phyloP scores from a whole-genome alignment of 2,113 vertebrate species.

The Heterotis niloticus region DNA sequence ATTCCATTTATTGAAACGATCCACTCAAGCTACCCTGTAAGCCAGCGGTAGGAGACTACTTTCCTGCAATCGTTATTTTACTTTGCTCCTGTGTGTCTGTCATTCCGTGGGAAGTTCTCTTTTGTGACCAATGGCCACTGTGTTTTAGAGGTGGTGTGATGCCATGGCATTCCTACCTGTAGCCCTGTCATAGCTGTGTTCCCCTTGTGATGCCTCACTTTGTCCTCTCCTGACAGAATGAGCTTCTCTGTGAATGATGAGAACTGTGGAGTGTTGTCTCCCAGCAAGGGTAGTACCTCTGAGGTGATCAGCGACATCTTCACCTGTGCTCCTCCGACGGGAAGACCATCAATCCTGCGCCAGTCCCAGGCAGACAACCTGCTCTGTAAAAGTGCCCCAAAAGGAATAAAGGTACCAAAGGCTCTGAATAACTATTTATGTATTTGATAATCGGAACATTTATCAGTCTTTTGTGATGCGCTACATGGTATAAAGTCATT shows the following conservation, averaged over 20 bases:
- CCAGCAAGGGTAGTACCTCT: constrained; percentile 46
- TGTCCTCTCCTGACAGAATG: constrained; percentile 70
- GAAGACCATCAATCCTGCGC: constrained; percentile 77
- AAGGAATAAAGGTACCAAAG: constrained; percentile 65
- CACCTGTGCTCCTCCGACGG: constrained; percentile 61
- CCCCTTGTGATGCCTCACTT: neutral
- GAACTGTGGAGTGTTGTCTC: constrained; percentile 54
- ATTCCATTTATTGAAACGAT: too few relatives aligned
- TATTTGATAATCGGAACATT: too few relatives aligned
- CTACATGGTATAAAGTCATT: neutral
- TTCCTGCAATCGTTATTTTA: too few relatives aligned
- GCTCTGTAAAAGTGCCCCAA: constrained; percentile 62
- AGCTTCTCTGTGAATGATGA: constrained; percentile 73
- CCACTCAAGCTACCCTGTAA: too few relatives aligned
- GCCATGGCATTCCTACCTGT: neutral
- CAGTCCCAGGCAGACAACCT: constrained; percentile 82
- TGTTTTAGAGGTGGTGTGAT: neutral
- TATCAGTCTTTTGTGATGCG: neutral
- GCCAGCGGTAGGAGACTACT: too few relatives aligned
- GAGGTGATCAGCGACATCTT: constrained; percentile 69
- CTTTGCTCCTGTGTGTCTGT: too few relatives aligned
- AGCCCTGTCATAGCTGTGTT: constrained; percentile 1
- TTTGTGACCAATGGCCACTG: too few relatives aligned
- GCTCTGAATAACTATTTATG: neutral
- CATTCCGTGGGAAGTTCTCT: too few relatives aligned